These are phyloP conservation scores for Loripinus fragilis DNA, from an alignment of 2,888 invertebrate genomes.

Conservation along the genomic window DNA sequence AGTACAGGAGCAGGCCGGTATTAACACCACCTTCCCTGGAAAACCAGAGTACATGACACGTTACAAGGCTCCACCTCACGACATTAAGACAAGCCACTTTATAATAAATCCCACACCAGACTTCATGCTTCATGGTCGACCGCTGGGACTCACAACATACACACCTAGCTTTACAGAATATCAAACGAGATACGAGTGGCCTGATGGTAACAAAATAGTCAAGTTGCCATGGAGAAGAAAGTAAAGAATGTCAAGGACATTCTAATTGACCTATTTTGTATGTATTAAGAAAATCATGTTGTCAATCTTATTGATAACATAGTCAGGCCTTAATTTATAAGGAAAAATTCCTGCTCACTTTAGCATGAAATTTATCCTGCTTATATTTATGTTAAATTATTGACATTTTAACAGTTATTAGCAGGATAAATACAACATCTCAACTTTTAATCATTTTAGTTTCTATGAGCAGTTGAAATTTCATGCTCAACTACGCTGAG, in stretches of 20 bases:
- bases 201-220: constrained; percentile 78
- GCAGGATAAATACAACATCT: too few relatives aligned
- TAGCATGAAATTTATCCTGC: too few relatives aligned
- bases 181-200: constrained; percentile 81
- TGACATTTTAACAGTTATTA: too few relatives aligned
- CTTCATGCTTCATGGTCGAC: constrained; percentile 78
- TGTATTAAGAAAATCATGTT: too few relatives aligned
- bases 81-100: constrained; percentile 73
- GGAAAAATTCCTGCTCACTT: too few relatives aligned
- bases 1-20: constrained; percentile 82
- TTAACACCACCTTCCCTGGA: constrained; percentile 82
- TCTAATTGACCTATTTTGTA: too few relatives aligned
- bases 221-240: constrained; percentile 80
- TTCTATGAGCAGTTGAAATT: too few relatives aligned
- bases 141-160: constrained; percentile 68
- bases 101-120: constrained; percentile 82
- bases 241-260: constrained; percentile 32
- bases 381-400: too few relatives aligned
- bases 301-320: too few relatives aligned
- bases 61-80: constrained; percentile 70
- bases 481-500: too few relatives aligned
- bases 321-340: too few relatives aligned
- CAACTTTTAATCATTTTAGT: too few relatives aligned
- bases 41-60: constrained; percentile 80
- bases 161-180: constrained; percentile 79